phyloP scores from a whole-genome alignment of 2,113 vertebrate genomes.

The Monarcha castaneiventris region DNA sequence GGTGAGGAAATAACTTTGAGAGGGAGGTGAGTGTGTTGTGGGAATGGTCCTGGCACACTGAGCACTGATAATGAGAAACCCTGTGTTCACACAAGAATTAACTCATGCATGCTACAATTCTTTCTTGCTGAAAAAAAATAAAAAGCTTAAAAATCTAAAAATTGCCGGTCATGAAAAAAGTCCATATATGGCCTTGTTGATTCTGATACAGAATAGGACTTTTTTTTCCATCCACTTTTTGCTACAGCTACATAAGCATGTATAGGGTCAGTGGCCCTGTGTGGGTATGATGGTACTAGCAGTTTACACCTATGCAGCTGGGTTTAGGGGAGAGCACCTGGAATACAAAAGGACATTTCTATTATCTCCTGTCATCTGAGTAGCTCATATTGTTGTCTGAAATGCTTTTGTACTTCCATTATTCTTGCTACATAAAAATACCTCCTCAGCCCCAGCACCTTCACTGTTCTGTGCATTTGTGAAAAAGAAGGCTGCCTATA shows the following conservation, averaged over 20 bases:
- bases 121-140: neutral
- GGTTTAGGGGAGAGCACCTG: neutral
- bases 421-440: neutral
- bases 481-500: neutral
- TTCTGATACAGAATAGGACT: neutral
- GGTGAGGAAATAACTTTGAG: slow-evolving; percentile 31
- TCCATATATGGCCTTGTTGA: neutral
- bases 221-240: neutral
- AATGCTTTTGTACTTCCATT: neutral
- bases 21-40: neutral
- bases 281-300: neutral
- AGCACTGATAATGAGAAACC: neutral
- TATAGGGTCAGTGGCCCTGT: neutral
- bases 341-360: neutral
- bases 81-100: neutral
- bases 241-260: neutral
- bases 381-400: neutral
- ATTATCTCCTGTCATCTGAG: neutral
- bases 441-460: neutral
- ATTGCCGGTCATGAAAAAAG: neutral
- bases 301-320: neutral
- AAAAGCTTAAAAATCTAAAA: neutral
- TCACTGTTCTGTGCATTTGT: neutral
- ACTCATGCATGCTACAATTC: neutral
- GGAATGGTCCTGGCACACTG: neutral